phyloP scores from a whole-genome alignment of 2,888 invertebrate genomes.

The Altica lythri region DNA sequence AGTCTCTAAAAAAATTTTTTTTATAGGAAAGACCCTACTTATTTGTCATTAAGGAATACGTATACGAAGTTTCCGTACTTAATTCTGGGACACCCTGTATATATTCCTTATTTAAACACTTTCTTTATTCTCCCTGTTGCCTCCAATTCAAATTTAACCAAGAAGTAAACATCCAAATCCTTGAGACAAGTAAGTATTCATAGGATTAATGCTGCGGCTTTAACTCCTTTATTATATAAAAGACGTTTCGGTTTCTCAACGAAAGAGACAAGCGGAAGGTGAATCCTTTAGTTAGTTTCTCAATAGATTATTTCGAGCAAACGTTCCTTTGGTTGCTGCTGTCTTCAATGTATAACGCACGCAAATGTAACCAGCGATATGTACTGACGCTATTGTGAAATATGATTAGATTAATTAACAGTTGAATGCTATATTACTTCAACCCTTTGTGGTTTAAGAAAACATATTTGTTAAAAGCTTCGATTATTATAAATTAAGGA shows the following conservation, averaged over 20 bases:
- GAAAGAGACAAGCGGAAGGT: constrained; percentile 6
- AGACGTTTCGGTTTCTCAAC: not conserved
- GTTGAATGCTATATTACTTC: too few species aligned
- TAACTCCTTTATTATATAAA: constrained; percentile 14
- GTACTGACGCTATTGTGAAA: not conserved
- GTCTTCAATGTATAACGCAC: not conserved
- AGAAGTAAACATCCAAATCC: not conserved
- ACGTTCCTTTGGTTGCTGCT: not conserved
- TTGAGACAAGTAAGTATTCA: constrained; percentile 10
- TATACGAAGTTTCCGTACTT: too few species aligned
- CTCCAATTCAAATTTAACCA: not conserved
- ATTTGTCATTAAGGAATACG: too few species aligned
- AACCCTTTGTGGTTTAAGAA: too few species aligned
- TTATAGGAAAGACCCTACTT: too few species aligned
- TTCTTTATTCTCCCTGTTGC: too few species aligned
- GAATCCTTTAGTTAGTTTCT: constrained; percentile 4
- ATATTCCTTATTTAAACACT: too few species aligned
- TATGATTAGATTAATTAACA: not conserved
- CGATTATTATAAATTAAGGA: too few species aligned
- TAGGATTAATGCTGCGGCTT: constrained; percentile 12
- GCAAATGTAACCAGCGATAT: not conserved
- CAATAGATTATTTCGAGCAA: constrained; percentile 1
- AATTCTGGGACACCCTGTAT: too few species aligned
- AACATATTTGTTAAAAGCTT: too few species aligned
- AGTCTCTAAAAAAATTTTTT: too few species aligned